Evolutionary conservation across 64 coral and sea anemone species (phyloP), one percentile per base, ranked within the genome.

Genomic region (Acropora tenuis): DNA sequence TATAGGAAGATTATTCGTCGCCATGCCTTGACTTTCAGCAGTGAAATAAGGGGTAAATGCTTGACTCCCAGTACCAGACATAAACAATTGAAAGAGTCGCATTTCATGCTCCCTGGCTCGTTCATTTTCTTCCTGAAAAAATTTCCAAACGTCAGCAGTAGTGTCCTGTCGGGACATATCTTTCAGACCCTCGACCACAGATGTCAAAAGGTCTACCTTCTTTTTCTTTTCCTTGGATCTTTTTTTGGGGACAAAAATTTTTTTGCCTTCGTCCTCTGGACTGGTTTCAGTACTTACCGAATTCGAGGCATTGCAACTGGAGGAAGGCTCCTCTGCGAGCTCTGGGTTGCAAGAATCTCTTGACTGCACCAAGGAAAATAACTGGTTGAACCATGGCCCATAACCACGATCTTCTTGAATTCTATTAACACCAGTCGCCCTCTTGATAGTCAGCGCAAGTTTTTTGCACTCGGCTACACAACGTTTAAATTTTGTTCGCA

Each of bases 291-390:
- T 80, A 59, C 48, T 59, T 48, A 20, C 47, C 9, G 59, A 63
- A 63, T 8, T 80, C 57, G 78, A 80, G 57, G 78, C 57, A 80
- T 49, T 59, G 47, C 57, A 18, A 80, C 57, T 59, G 78, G 59
- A 61, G 43, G 74, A 89, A n/a, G 87, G 87, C 75, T 89, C 87
- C 53, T 66, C 50, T 66, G 87, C 75, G 11, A 77, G 52, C 52
- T 89, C 87, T 48, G 87, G 75, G 41, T 89, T 77, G 45, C 87
- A 89, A 12, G 87, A 77, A 78, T 82, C 87, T 63, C 87, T 55
- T 15, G 87, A 89, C 75, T 89, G 75, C 42, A 78, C 75, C 48
- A 89, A 77, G 46, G 57, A 45, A 89, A 89, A 89, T 61, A 89
- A 63, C 50, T 78, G 87, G 87, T 89, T 61, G 50, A 89, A 89